Conservation (phyloP, 2,888 invertebrate genomes). For the Diogma glabrata region DNA sequence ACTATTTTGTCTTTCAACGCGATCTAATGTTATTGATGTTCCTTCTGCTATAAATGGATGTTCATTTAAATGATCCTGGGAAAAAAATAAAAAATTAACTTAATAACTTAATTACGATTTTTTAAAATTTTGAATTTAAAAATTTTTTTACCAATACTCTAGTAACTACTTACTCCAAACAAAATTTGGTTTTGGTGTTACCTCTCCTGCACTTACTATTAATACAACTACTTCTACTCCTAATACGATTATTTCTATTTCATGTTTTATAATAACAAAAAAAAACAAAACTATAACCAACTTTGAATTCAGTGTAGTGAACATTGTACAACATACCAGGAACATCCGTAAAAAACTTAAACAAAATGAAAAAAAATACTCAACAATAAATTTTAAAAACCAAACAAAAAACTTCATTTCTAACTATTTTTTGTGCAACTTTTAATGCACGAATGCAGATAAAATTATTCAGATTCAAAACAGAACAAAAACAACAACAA, state of each 20-base stretch:
- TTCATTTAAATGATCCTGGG: conserved; percentile 10
- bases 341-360: background rate
- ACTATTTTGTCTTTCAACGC: conserved; percentile 14
- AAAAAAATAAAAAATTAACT: background rate
- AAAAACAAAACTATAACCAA: too few species aligned
- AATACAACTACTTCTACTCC: too few species aligned
- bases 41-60: conserved; percentile 10
- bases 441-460: conserved; percentile 9
- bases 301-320: too few species aligned
- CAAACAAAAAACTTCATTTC: background rate
- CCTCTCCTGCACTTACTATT: too few species aligned
- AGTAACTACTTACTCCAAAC: too few species aligned
- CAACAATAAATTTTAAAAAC: conserved; percentile 5
- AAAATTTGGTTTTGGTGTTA: too few species aligned
- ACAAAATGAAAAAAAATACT: background rate
- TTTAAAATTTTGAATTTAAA: too few species aligned
- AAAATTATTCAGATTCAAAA: conserved; percentile 3
- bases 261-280: too few species aligned
- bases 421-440: background rate
- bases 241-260: too few species aligned
- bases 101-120: too few species aligned
- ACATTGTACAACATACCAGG: conserved; percentile 7
- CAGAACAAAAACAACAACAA: too few species aligned
- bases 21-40: conserved; percentile 12
- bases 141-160: too few species aligned